phyloP scores from a whole-genome alignment of 2,888 invertebrate species.

The Ennomos fuscantarius region DNA sequence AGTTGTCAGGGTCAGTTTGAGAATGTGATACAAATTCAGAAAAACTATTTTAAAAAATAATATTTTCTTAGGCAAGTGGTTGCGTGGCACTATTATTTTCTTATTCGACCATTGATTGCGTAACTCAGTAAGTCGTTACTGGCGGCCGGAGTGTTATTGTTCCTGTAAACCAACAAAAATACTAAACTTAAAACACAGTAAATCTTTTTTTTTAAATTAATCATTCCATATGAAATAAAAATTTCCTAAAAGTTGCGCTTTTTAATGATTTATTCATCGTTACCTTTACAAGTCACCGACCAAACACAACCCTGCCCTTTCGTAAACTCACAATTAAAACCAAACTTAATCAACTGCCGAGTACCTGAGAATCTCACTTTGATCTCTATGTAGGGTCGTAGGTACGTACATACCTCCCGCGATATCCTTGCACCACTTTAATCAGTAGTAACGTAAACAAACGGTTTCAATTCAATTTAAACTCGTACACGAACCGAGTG shows the following conservation, averaged over 20 bases:
- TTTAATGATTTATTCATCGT: slow-evolving; percentile 17
- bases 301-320: slow-evolving; percentile 10
- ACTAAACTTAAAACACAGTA: too few relatives aligned
- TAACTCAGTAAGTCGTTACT: too few relatives aligned
- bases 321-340: slow-evolving; percentile 28
- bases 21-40: too few relatives aligned
- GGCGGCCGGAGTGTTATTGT: too few relatives aligned
- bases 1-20: too few relatives aligned
- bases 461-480: slow-evolving; percentile 64
- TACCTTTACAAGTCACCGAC: slow-evolving; percentile 4
- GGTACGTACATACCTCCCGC: slow-evolving; percentile 33
- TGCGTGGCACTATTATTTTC: too few relatives aligned
- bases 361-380: slow-evolving; percentile 30
- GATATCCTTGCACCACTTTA: slow-evolving; percentile 45
- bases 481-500: slow-evolving; percentile 50
- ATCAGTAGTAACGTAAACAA: slow-evolving; percentile 57
- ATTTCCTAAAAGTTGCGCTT: not conserved
- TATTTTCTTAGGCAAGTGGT: too few relatives aligned
- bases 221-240: too few relatives aligned
- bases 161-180: too few relatives aligned
- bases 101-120: too few relatives aligned
- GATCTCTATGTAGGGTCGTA: slow-evolving; percentile 29
- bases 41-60: too few relatives aligned
- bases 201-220: too few relatives aligned
- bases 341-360: slow-evolving; percentile 24